A percentile compares a stretch with the other conserved stretches of the same genome.
phyloP scores from a whole-genome alignment of 1,140 invertebrate species.

The Andrena cerasifolii region DNA sequence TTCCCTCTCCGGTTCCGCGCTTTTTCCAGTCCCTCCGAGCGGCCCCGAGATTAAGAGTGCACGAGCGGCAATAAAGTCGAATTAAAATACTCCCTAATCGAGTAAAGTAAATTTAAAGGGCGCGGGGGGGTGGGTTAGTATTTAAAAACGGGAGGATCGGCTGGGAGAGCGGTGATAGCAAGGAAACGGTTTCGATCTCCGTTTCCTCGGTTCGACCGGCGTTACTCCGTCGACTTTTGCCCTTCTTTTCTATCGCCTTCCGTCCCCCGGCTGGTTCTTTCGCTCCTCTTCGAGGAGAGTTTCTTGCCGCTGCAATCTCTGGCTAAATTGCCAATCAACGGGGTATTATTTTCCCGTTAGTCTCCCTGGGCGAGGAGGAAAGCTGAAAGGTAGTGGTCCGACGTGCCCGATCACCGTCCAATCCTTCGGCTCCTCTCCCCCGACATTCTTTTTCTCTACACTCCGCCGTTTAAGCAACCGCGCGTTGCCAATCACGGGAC shows the following conservation, averaged over 20 bases:
- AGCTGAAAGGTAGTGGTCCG: slow-evolving; percentile 21
- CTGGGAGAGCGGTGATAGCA: slow-evolving; percentile 7
- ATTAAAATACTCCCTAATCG: slow-evolving; percentile 41
- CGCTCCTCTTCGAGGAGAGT: slow-evolving; percentile 52
- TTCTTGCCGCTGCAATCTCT: slow-evolving; percentile 74
- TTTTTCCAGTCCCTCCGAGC: background rate
- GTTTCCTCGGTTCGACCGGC: slow-evolving; percentile 40
- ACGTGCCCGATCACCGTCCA: slow-evolving; percentile 14
- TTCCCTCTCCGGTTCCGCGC: background rate
- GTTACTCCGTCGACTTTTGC: slow-evolving; percentile 23
- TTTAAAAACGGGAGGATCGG: slow-evolving; percentile 33
- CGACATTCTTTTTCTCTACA: background rate
- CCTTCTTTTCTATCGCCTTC: slow-evolving; percentile 43
- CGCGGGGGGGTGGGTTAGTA: background rate
- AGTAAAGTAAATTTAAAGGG: slow-evolving; percentile 34
- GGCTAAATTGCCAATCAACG: slow-evolving; percentile 78
- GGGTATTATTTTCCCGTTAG: slow-evolving; percentile 79
- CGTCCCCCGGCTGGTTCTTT: slow-evolving; percentile 51
- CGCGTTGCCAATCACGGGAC: background rate
- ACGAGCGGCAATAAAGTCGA: slow-evolving; percentile 8
- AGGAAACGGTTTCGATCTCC: slow-evolving; percentile 34
- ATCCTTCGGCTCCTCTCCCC: background rate
- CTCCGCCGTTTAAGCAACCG: background rate
- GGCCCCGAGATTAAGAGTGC: background rate
- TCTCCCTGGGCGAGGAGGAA: slow-evolving; percentile 47